Evolutionary conservation across 2,113 vertebrate species (phyloP), one percentile per base, ranked within the genome.

Genomic region (Mobula birostris): DNA sequence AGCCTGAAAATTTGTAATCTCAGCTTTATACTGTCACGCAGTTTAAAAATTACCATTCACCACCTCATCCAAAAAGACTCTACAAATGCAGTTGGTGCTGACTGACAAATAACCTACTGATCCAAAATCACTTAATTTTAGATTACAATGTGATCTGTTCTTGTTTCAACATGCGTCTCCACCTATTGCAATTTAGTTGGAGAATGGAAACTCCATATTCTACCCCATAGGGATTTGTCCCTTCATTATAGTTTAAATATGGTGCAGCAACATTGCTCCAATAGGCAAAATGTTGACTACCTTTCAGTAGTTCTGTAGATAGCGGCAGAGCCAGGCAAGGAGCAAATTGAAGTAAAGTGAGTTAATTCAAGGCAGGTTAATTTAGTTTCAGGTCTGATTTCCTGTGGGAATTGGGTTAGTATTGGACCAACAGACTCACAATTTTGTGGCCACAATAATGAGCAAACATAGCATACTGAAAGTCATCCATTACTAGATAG

Each of bases 381-480:
- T 93, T 93, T 40, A 93, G 72, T 74, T 93, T 93, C 70, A 74
- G 68, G 70, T 11, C 68, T 93, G 91, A 93, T 93, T 93, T 93
- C 91, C 91, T 93, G 3, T 93, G 91, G 91, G 91, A 93, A 36
- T 93, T 19, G 17, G 66, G 68, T 27, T 93, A 74, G 91, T 56
- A 40, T 48, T 74, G 68, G 70, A 93, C 70, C 91, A 93, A 93
- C 88, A 72, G 63, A 72, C 70, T 93, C 68, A 56, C 70, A 93
- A 93, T 72, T 74, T 74, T 66, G 21, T 3, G 8, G 72, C 56
- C 40, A 56, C 70, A 74, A 93, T 74, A 93, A 74, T 56, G 58
- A 24, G 61, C 27, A 74, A 74, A 90, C n/a, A 32, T n/a, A 88
- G 32, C 29, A n/a, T 76, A 40, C 68, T 74, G 70, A 74, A 48